Percentiles rank a stretch among this genome's conserved stretches.
Conservation (phyloP, 2,797 vertebrate genomes). For the Cichlasoma orientale region DNA sequence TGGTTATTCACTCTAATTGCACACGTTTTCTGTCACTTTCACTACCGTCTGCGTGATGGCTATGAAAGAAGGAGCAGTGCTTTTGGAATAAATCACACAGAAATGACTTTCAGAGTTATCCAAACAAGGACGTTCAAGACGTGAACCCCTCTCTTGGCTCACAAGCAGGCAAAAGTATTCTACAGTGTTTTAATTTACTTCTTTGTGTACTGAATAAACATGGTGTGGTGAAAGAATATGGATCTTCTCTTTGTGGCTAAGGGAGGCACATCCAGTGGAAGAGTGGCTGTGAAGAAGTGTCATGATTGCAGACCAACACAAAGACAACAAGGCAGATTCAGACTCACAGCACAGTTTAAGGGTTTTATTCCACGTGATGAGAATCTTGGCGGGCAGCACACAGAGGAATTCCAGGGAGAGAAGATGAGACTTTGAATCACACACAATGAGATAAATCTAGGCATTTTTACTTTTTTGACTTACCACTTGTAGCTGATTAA, state of each 20-base stretch:
- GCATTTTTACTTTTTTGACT: too few relatives aligned
- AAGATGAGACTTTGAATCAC: too few relatives aligned
- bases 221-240: background rate
- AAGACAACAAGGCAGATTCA: too few relatives aligned
- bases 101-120: background rate
- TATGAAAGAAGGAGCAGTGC: background rate
- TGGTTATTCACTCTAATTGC: background rate
- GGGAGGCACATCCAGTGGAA: background rate
- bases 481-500: too few relatives aligned
- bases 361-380: too few relatives aligned
- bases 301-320: too few relatives aligned
- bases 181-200: background rate
- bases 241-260: background rate
- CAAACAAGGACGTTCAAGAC: background rate
- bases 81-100: background rate
- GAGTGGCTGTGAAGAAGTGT: background rate
- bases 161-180: background rate
- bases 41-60: background rate
- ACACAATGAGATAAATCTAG: too few relatives aligned
- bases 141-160: background rate
- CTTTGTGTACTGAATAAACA: background rate
- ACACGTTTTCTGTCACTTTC: background rate
- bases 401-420: too few relatives aligned
- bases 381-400: too few relatives aligned
- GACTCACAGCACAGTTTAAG: too few relatives aligned